Percentiles rank a stretch among this genome's conserved stretches.
Conservation (phyloP, 2,888 invertebrate genomes). For the Lagria hirta region DNA sequence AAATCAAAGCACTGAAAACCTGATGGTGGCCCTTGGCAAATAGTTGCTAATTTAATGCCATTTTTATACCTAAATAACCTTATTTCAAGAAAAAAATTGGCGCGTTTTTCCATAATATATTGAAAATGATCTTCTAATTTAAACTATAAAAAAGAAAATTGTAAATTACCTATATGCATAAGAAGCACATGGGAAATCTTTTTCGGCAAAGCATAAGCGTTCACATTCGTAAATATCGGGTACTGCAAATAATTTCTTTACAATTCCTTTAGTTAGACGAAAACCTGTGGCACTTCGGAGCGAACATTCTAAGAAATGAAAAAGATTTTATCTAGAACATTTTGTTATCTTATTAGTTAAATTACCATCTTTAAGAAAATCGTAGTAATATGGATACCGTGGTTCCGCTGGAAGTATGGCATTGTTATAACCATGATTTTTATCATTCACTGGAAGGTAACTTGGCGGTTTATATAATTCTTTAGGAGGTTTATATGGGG, state of each 20-base stretch:
- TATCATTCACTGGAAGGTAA: constrained; percentile 12
- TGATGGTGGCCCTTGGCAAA: no score
- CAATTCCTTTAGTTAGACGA: constrained; percentile 67
- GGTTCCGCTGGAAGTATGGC: constrained; percentile 43
- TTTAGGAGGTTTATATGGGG: constrained; percentile 14
- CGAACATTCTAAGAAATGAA: constrained; percentile 65
- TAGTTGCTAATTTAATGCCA: no score
- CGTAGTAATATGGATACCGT: constrained; percentile 36
- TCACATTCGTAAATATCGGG: constrained; percentile 77
- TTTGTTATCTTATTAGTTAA: background rate
- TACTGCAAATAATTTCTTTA: constrained; percentile 66
- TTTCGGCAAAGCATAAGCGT: constrained; percentile 69
- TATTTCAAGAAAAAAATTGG: no score
- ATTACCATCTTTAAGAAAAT: constrained; percentile 48
- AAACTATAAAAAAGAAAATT: no score
- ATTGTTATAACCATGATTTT: constrained; percentile 44
- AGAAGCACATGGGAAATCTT: constrained; percentile 71
- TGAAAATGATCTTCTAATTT: no score
- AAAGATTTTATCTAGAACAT: constrained; percentile 5
- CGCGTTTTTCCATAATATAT: no score
- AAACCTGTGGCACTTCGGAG: constrained; percentile 75
- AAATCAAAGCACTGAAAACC: no score
- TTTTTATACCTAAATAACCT: no score
- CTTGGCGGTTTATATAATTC: no score
- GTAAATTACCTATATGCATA: constrained; percentile 69